A percentile compares a stretch with the other conserved stretches of the same genome.
Evolutionary conservation across 1,140 invertebrate genomes (phyloP).

Genomic region (Octopus sinensis): DNA sequence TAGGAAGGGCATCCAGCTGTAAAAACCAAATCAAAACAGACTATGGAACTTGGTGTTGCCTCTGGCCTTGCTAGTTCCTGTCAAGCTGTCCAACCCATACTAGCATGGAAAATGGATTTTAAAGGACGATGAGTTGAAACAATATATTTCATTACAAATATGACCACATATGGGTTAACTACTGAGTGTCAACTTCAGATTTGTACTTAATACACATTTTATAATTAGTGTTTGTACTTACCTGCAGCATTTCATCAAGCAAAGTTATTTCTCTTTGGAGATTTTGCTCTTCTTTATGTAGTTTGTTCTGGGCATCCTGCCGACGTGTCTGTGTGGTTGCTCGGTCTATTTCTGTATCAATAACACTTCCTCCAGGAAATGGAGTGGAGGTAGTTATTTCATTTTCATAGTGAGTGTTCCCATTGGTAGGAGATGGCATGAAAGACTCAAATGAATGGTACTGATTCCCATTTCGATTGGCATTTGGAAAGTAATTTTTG

Average conservation of each 20-base stretch:
- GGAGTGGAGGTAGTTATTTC: neutral
- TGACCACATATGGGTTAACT: too few relatives aligned
- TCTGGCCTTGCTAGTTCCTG: too few relatives aligned
- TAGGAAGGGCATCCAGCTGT: too few relatives aligned
- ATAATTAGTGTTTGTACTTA: conserved; percentile 17
- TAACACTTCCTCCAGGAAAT: neutral
- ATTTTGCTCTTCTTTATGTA: conserved; percentile 40
- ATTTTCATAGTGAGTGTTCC: neutral
- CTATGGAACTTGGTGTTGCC: too few relatives aligned
- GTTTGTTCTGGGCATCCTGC: conserved; percentile 35
- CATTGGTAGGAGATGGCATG: neutral
- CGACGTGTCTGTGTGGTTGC: neutral
- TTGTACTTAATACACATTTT: too few relatives aligned
- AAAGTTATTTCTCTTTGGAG: conserved; percentile 46
- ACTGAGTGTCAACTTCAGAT: too few relatives aligned
- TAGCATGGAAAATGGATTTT: too few relatives aligned
- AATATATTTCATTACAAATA: too few relatives aligned
- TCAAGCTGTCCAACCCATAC: too few relatives aligned
- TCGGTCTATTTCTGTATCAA: conserved; percentile 5
- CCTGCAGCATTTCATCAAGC: conserved; percentile 49
- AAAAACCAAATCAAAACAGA: too few relatives aligned
- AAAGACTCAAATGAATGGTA: neutral
- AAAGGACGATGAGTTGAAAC: too few relatives aligned
- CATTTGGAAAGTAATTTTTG: neutral
- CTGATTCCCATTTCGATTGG: neutral